These are phyloP conservation scores for Drosophila nasuta DNA, from an alignment of 1,140 invertebrate genomes.

Conservation along the genomic window DNA sequence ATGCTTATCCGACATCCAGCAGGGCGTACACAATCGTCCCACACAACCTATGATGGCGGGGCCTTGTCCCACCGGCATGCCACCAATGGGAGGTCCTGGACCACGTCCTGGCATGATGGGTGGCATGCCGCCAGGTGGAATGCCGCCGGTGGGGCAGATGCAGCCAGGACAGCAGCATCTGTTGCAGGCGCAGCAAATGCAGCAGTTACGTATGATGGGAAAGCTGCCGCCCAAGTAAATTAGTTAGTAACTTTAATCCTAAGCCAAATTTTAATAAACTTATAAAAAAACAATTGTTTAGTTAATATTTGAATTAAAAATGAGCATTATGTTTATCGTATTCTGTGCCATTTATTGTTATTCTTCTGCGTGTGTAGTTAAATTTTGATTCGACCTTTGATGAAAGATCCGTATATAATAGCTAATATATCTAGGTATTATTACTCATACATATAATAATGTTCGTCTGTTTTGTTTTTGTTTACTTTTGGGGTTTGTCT, in stretches of 20 bases:
- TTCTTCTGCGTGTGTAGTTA: slow-evolving; percentile 61
- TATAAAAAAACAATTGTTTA: too few relatives aligned
- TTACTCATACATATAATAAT: slow-evolving; percentile 44
- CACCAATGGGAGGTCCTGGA: slow-evolving; percentile 56
- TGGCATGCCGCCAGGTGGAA: slow-evolving; percentile 59
- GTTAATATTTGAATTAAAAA: not conserved
- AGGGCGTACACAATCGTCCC: slow-evolving; percentile 76
- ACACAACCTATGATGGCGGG: slow-evolving; percentile 57
- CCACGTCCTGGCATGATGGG: slow-evolving; percentile 64
- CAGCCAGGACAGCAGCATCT: slow-evolving; percentile 84
- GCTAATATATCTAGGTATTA: slow-evolving; percentile 60
- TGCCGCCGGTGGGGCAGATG: slow-evolving; percentile 59
- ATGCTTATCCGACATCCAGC: slow-evolving; percentile 90
- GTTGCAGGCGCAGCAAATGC: slow-evolving; percentile 85
- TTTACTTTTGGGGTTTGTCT: not conserved
- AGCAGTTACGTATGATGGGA: slow-evolving; percentile 85
- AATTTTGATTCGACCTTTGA: slow-evolving; percentile 38
- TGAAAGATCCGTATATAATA: slow-evolving; percentile 56
- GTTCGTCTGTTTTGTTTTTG: slow-evolving; percentile 13
- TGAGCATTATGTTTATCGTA: slow-evolving; percentile 37
- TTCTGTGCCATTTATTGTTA: slow-evolving; percentile 76
- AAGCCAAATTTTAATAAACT: slow-evolving; percentile 31
- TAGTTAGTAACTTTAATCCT: slow-evolving; percentile 37
- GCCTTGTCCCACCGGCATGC: slow-evolving; percentile 52
- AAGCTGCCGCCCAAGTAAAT: slow-evolving; percentile 70